A percentile compares a stretch with the other conserved stretches of the same genome.
phyloP scores from a whole-genome alignment of 2,888 invertebrate species.

The Euplagia quadripunctaria region DNA sequence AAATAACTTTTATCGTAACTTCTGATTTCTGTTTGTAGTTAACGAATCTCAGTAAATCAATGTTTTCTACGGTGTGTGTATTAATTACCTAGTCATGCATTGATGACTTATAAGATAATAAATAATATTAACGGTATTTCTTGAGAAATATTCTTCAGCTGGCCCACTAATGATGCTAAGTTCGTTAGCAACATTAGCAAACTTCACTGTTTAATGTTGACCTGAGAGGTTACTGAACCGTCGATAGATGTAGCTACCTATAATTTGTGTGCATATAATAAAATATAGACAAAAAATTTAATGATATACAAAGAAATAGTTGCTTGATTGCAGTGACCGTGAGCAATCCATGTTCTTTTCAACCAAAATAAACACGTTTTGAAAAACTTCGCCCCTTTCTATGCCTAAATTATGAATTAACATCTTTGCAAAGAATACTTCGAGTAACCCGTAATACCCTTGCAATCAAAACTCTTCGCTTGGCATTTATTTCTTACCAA shows the following conservation, averaged over 20 bases:
- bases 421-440: no score
- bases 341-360: no score
- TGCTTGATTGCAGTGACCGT: no score
- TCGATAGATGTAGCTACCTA: not conserved
- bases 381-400: no score
- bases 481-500: no score
- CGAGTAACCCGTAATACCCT: no score
- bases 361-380: no score
- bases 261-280: not conserved
- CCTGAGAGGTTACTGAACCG: conserved; percentile 1
- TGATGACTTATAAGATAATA: not conserved
- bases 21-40: not conserved
- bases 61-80: not conserved
- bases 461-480: no score
- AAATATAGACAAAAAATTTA: not conserved
- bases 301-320: not conserved
- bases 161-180: conserved; percentile 1
- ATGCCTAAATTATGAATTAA: no score
- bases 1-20: no score
- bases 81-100: not conserved
- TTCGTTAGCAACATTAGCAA: conserved; percentile 9
- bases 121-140: conserved; percentile 3
- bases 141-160: not conserved
- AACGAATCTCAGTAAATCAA: not conserved
- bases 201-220: conserved; percentile 1